A percentile compares a stretch with the other conserved stretches of the same genome.
These are phyloP conservation scores for Prunella fulvescens DNA, from an alignment of 2,113 vertebrate species.

Conservation along the genomic window DNA sequence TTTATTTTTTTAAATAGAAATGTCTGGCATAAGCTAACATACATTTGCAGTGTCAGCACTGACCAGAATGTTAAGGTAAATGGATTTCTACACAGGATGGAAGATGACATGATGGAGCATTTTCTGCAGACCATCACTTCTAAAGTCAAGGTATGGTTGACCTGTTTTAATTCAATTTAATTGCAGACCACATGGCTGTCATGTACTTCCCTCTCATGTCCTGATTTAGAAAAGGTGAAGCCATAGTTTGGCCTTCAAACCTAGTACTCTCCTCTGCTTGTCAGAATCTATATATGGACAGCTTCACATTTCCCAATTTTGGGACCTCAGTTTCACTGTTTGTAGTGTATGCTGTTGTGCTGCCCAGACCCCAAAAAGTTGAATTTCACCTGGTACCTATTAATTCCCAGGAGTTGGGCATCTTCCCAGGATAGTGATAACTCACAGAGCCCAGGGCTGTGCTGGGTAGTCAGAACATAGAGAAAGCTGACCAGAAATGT, in stretches of 20 bases:
- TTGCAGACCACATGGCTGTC: not conserved
- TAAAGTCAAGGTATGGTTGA: conserved; percentile 17
- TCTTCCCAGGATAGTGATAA: not conserved
- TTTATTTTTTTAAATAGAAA: not conserved
- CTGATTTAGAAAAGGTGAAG: not conserved
- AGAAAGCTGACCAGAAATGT: not conserved
- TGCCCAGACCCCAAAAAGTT: not conserved
- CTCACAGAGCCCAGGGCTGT: not conserved
- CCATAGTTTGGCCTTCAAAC: not conserved
- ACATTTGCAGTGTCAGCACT: not conserved
- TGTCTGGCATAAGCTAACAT: conserved; percentile 25
- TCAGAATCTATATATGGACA: not conserved
- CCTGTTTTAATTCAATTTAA: not conserved
- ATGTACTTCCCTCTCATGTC: not conserved
- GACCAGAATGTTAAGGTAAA: not conserved
- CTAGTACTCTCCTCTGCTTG: not conserved
- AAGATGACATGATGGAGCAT: not conserved
- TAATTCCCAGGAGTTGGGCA: not conserved
- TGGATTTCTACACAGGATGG: not conserved
- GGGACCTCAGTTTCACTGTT: not conserved
- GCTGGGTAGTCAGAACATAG: not conserved
- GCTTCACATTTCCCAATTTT: not conserved
- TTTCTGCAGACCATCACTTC: conserved; percentile 6
- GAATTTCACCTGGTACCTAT: not conserved
- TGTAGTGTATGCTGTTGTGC: not conserved